Percentiles rank a stretch among this genome's conserved stretches.
Conservation (phyloP, 2,797 vertebrate genomes). For the Eidolon dupreanum region DNA sequence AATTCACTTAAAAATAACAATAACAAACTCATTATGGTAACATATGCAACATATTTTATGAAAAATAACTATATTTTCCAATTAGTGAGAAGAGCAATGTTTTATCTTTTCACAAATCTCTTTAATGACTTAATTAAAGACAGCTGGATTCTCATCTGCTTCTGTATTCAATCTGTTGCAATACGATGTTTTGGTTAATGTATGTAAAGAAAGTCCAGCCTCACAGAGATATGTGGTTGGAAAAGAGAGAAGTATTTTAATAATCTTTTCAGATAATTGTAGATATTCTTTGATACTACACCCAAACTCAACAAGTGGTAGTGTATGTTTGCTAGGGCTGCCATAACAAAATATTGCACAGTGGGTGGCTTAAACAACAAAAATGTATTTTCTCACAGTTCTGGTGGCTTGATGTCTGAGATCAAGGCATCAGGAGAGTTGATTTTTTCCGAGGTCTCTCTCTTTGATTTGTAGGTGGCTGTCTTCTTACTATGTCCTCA, state of each 20-base stretch:
- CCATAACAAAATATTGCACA: neutral
- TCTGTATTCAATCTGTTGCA: neutral
- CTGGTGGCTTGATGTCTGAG: neutral
- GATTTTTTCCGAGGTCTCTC: neutral
- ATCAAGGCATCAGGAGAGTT: too few relatives aligned
- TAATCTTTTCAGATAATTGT: neutral
- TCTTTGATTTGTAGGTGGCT: neutral
- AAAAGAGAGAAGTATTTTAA: neutral
- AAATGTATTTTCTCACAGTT: neutral
- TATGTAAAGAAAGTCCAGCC: neutral
- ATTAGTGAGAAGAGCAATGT: neutral
- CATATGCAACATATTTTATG: neutral
- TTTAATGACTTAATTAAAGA: slow-evolving; percentile 59
- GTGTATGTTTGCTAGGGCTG: neutral
- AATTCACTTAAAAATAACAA: neutral
- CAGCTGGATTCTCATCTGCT: neutral
- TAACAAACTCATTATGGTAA: neutral
- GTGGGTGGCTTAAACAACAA: neutral
- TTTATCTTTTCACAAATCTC: slow-evolving; percentile 47
- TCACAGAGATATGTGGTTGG: neutral
- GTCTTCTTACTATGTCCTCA: neutral
- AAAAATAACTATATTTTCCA: slow-evolving; percentile 46
- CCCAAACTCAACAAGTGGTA: neutral
- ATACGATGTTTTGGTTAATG: neutral
- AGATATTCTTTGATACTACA: neutral